Base-by-base conservation (phyloP, 2,888 invertebrate genomes). In the Ischnus inquisitorius region DNA sequence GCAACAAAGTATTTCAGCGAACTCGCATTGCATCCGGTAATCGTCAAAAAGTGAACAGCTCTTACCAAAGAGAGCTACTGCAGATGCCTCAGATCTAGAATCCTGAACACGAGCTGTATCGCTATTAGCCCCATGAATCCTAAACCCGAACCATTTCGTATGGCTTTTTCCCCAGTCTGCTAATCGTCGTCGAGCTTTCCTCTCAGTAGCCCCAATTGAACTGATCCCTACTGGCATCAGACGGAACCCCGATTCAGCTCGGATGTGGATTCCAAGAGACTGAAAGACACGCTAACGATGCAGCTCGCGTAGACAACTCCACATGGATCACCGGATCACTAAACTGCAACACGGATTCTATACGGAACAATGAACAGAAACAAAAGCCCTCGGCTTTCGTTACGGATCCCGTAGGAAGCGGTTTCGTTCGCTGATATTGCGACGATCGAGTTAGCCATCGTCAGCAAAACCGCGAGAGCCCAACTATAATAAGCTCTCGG, bases 231-330 rank as follows among this genome's bases (percentile, higher is more conserved):
- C 57, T 4, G 3, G 12, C 12, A 14, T 12, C 60, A 25, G 14
- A n/a, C 60, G 25, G 14, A 14, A 5, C 14, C 25, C 28, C 60
- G 14, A 60, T 60, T 12, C 60, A n/a, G n/a, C 25, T 0, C 2
- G 4, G 60, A 14, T 28, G 25, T 25, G 28, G 12, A 5, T 60
- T 14, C 10, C 57, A 48, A 46, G 28, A 71, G 41, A 46, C 48
- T 82, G 39, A 82, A 77, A 77, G 64, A 69, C 57, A 60, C 54
- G 72, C 71, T 72, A 82, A 82, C 57, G 81, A 82, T 16, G 65
- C 57, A 67, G 2, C 43, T 22, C 57, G 25, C 14, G 46, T 65
- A 25, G 19, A 72, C 65, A 19, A 41, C 12, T 60, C 62, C 22
- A 71, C 57, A 39, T n/a, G 41, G 34, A 74, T 75, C 64, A 25